Evolutionary conservation across 2,797 vertebrate species (phyloP), one percentile per base, ranked within the genome.

Genomic region (Hafferia zeledoni): DNA sequence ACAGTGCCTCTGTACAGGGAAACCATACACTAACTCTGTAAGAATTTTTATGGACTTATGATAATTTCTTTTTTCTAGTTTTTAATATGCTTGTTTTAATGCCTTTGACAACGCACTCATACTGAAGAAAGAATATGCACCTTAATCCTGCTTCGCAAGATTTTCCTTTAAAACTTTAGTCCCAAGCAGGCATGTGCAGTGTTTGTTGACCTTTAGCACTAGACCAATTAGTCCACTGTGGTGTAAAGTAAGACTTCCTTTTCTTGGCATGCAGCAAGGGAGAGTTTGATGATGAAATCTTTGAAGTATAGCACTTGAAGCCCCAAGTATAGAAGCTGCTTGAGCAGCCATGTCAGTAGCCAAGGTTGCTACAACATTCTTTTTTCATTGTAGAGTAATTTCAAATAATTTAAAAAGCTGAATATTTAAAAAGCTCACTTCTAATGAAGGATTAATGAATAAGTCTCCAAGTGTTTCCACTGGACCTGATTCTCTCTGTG

Each of bases 181-280:
- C 65, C 68, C 65, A 95, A 53, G 67, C 70, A 95, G 84, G 70
- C 92, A 91, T 89, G 31, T 87, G 52, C 68, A 90, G 93, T 93
- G 84, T 93, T 89, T 93, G 90, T 67, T 97, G 95, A 97, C 93
- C 92, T 97, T 97, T 96, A 89, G 87, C 93, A 97, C 92, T 69
- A 95, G 83, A 83, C 77, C 86, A 85, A 56, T 97, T 80, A 92
- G 47, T 43, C 78, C 67, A 86, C 91, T 96, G 93, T 95, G 84
- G 15, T 90, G 50, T 88, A 89, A 96, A 95, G 93, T 59, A 96
- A 95, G 83, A 84, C 67, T 97, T 97, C 90, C 91, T 97, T 96
- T 96, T 74, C 93, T 95, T 95, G 83, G 44, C 89, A 93, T 72
- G 69, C n/a, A 96, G 68, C 76, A 97, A 94, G 46, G 18, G 92